Evolutionary conservation across 2,888 invertebrate species (phyloP).

Genomic region (Tetramorium bicarinatum): DNA sequence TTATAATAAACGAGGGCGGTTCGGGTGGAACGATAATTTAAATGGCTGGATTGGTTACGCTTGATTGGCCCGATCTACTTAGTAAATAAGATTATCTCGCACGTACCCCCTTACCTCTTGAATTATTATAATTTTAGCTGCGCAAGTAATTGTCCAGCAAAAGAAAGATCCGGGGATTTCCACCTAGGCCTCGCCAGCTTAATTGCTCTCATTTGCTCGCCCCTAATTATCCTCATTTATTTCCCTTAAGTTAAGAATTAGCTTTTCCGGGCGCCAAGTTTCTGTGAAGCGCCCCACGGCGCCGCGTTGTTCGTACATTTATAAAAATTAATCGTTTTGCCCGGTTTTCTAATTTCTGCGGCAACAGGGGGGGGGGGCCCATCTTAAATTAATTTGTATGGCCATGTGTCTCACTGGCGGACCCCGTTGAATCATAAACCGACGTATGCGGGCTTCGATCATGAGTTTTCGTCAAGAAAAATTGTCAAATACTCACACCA

Average conservation of each 20-base stretch:
- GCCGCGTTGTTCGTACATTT: slow-evolving; percentile 65
- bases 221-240: slow-evolving; percentile 47
- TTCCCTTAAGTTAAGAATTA: slow-evolving; percentile 57
- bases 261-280: slow-evolving; percentile 62
- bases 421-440: slow-evolving; percentile 65
- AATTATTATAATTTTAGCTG: slow-evolving; percentile 7
- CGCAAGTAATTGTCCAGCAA: slow-evolving; percentile 5
- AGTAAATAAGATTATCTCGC: neutral
- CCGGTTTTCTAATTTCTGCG: slow-evolving; percentile 80
- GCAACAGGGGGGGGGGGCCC: slow-evolving; percentile 66
- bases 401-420: slow-evolving; percentile 56
- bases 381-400: slow-evolving; percentile 80
- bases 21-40: neutral
- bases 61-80: slow-evolving; percentile 1
- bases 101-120: neutral
- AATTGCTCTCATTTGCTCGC: slow-evolving; percentile 44
- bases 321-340: slow-evolving; percentile 83
- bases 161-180: slow-evolving; percentile 5
- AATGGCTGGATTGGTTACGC: neutral
- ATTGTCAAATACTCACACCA: neutral
- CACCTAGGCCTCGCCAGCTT: slow-evolving; percentile 33
- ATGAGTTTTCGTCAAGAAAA: neutral
- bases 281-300: slow-evolving; percentile 52
- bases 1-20: slow-evolving; percentile 2
- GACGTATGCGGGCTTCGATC: slow-evolving; percentile 68